Evolutionary conservation across 2,888 invertebrate species (phyloP).

Genomic region (Nysson spinosus): DNA sequence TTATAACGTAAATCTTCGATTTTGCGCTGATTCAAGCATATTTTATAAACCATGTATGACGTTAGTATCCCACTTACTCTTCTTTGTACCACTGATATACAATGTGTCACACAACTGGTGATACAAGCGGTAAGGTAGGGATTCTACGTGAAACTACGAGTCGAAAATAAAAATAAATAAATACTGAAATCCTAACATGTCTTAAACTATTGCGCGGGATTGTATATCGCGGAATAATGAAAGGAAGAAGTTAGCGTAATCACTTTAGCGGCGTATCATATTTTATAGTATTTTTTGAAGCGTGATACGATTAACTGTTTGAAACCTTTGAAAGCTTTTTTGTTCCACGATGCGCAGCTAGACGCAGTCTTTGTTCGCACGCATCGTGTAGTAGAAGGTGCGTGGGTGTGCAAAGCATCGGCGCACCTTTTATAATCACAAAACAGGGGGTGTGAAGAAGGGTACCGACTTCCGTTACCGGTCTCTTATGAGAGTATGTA

Average conservation of each 20-base stretch:
- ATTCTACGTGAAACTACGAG: too few relatives aligned
- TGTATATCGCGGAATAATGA: too few relatives aligned
- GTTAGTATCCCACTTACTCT: too few relatives aligned
- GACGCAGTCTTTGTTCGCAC: conserved; percentile 35
- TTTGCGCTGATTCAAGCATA: too few relatives aligned
- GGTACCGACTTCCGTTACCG: conserved; percentile 25
- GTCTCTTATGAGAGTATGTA: conserved; percentile 14
- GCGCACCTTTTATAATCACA: conserved; percentile 28
- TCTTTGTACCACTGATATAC: too few relatives aligned
- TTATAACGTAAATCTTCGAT: background rate
- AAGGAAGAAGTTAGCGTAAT: background rate
- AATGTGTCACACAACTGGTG: too few relatives aligned
- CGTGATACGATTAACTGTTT: conserved; percentile 2
- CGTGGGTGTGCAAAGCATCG: conserved; percentile 24
- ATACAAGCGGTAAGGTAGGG: too few relatives aligned
- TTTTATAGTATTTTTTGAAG: background rate
- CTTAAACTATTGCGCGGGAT: too few relatives aligned
- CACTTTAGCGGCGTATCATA: background rate
- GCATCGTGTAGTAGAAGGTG: conserved; percentile 15
- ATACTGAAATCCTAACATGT: too few relatives aligned
- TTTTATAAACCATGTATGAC: too few relatives aligned
- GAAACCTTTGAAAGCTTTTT: conserved; percentile 27
- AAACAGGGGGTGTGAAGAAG: conserved; percentile 26
- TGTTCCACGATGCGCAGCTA: conserved; percentile 21
- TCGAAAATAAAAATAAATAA: too few relatives aligned